Conservation (phyloP, 2,888 invertebrate species). For the Cheilosia grossa region DNA sequence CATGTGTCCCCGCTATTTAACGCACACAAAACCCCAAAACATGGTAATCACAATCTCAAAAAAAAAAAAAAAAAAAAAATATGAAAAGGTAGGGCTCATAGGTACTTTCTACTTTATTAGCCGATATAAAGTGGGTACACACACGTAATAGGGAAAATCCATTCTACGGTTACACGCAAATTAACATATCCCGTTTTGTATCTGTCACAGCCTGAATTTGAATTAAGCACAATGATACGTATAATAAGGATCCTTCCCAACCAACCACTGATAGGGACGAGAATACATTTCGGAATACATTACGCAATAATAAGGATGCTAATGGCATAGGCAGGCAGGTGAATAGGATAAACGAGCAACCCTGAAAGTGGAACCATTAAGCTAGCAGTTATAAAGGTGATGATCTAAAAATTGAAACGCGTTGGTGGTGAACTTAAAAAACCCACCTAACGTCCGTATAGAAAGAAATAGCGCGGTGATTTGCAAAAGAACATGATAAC, state of each 20-base stretch:
- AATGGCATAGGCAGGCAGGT: background rate
- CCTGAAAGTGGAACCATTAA: background rate
- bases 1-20: slow-evolving; percentile 29
- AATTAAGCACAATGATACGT: slow-evolving; percentile 57
- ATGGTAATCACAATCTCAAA: slow-evolving; percentile 34
- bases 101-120: background rate
- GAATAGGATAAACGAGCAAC: slow-evolving; percentile 8
- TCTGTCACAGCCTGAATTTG: slow-evolving; percentile 60
- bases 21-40: slow-evolving; percentile 7
- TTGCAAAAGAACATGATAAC: too few species aligned
- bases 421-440: slow-evolving; percentile 1
- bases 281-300: slow-evolving; percentile 50
- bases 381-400: slow-evolving; percentile 5
- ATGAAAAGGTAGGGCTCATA: background rate
- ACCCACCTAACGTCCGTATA: too few species aligned
- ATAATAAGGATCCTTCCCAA: slow-evolving; percentile 41
- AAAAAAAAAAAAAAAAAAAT: background rate
- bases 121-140: background rate
- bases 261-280: slow-evolving; percentile 41
- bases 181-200: slow-evolving; percentile 55
- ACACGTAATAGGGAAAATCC: slow-evolving; percentile 20
- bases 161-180: slow-evolving; percentile 22
- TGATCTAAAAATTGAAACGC: slow-evolving; percentile 23
- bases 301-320: slow-evolving; percentile 46
- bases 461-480: too few species aligned